Base-by-base conservation (phyloP, 2,888 invertebrate species). In the Caenorhabditis drosophilae region DNA sequence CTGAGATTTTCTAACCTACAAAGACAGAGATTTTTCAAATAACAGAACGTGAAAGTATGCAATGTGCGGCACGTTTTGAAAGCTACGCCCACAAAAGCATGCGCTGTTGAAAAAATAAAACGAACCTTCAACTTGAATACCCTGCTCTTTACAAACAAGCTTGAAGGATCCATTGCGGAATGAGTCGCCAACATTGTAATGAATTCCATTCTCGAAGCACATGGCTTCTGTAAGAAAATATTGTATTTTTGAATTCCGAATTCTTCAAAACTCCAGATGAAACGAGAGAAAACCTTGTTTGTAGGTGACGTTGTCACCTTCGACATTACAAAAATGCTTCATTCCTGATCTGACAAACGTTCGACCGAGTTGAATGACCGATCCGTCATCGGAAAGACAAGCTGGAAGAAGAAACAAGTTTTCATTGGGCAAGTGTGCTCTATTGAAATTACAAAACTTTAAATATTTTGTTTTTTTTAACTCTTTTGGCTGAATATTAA, bases 111-210 rank as follows among this genome's bases (percentile, higher is more conserved):
- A 25, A 41, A 1, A 36, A 15, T 11, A 3, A 16, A n/a, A n/a
- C 41, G 16, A 27, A 80, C 79, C 80, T 36, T 74, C 73, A 20
- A 80, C 77, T 41, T 69, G 73, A 23, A 81, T 67, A n/a, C 80
- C 81, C 15, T 70, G 73, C 15, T 75, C 74, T 52, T 73, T 62
- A 49, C 81, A 81, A 4, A 71, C 62, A 35, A 81, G 47, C 27
- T 80, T 78, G 70, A 81, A 81, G 0, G 80, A 78, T 36, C 81
- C 81, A 44, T 81, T 81, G 20, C 77, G 56, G 69, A 79, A 81
- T 7, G 77, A 67, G 41, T 81, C 79, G 2, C 81, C 81, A 25
- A 81, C 63, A 46, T 82, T 77, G 60, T 81, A 81, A 50, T 82
- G 78, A 40, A 75, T 70, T 22, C 80, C 79, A 49, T 81, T 80